A percentile compares a stretch with the other conserved stretches of the same genome.
Evolutionary conservation across 2,797 vertebrate genomes (phyloP).

Genomic region (Schizothorax lantsangensis): DNA sequence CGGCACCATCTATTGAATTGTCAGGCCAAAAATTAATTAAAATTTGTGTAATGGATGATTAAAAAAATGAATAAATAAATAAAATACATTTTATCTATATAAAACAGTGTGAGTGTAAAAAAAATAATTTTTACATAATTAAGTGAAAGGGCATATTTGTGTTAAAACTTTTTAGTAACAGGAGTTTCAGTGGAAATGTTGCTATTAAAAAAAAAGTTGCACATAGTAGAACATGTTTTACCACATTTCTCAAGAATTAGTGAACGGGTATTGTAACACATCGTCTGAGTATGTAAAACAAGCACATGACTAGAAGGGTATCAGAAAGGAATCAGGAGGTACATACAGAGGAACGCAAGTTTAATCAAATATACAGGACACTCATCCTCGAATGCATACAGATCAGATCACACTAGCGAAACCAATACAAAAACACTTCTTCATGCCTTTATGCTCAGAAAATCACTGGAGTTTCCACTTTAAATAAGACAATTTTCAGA

Average conservation of each 20-base stretch:
- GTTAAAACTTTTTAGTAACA: not conserved
- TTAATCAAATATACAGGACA: conserved; percentile 84
- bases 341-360: conserved; percentile 78
- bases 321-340: conserved; percentile 51
- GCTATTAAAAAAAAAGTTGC: not conserved
- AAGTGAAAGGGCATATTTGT: not conserved
- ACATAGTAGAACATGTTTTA: not conserved
- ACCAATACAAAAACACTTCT: conserved; percentile 73
- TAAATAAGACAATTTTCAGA: conserved; percentile 69
- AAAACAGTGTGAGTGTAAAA: not conserved
- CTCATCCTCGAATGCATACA: conserved; percentile 70
- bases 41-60: not conserved
- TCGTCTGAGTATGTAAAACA: not conserved
- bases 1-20: not conserved
- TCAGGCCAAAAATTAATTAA: not conserved
- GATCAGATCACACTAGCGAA: conserved; percentile 72
- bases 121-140: not conserved
- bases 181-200: not conserved
- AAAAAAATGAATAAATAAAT: no score
- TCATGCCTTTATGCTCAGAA: conserved; percentile 66
- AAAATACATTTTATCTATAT: not conserved
- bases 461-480: conserved; percentile 65
- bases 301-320: no score
- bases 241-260: not conserved
- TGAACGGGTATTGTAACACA: not conserved